phyloP scores from a whole-genome alignment of 2,797 vertebrate species.

The Lithobates pipiens region DNA sequence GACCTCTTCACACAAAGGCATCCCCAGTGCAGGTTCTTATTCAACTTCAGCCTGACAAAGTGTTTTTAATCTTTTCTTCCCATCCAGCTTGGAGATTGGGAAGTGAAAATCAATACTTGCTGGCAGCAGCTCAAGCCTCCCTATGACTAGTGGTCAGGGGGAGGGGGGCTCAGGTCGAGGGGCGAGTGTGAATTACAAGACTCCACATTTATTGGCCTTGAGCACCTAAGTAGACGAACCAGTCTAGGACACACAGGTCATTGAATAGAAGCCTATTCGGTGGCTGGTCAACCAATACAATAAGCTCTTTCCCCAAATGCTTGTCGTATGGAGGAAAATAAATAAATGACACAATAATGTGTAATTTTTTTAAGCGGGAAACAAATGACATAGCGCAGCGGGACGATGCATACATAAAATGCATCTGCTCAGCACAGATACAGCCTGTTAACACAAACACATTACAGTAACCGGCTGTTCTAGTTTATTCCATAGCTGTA shows the following conservation, averaged over 20 bases:
- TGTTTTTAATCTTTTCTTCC: conserved; percentile 99
- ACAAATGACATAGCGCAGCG: neutral
- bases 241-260: conserved; percentile 74
- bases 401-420: conserved; percentile 13
- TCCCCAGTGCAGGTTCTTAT: conserved; percentile 92
- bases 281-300: conserved; percentile 68
- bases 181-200: conserved; percentile 77
- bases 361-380: conserved; percentile 19
- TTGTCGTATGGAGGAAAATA: neutral
- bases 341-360: neutral
- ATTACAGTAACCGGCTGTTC: conserved; percentile 42
- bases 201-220: conserved; percentile 74
- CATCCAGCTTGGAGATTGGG: conserved; percentile 96
- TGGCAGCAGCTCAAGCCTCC: conserved; percentile 95
- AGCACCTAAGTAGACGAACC: conserved; percentile 76
- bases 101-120: conserved; percentile 97
- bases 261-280: conserved; percentile 66
- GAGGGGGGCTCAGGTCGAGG: conserved; percentile 61
- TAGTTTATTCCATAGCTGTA: conserved; percentile 20
- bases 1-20: conserved; percentile 75
- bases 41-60: conserved; percentile 98
- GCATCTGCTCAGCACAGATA: conserved; percentile 40
- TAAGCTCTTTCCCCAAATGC: conserved; percentile 61
- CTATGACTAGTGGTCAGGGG: conserved; percentile 67
- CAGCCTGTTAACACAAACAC: conserved; percentile 48